Evolutionary conservation across 92 coral and sea anemone species (phyloP).

Genomic region (Porites lobata): DNA sequence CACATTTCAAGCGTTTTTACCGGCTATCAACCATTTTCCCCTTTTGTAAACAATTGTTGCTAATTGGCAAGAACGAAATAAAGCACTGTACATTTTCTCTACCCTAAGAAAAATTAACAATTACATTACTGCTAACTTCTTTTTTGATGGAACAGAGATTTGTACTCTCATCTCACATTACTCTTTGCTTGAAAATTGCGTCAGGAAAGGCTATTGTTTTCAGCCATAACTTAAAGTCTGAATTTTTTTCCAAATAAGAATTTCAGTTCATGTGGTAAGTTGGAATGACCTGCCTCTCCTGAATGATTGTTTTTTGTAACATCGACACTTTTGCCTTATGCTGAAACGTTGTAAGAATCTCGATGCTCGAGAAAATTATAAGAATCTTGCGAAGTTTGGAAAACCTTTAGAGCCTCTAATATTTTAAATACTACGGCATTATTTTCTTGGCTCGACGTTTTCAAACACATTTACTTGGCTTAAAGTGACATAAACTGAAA

Average conservation of each 20-base stretch:
- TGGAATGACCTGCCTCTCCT: background rate
- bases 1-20: background rate
- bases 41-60: background rate
- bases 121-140: background rate
- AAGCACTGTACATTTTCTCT: background rate
- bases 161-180: background rate
- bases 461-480: background rate
- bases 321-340: background rate
- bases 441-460: background rate
- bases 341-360: background rate
- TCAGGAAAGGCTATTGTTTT: too few species aligned
- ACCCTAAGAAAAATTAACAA: too few species aligned
- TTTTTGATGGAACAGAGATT: background rate
- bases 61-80: slow-evolving; percentile 2
- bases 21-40: background rate
- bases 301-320: background rate
- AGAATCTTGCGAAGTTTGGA: background rate
- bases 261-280: background rate
- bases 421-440: background rate
- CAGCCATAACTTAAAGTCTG: background rate
- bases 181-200: background rate
- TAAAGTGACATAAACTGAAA: background rate
- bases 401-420: too few species aligned
- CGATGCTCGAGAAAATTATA: background rate
- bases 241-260: background rate